Conservation (phyloP, 2,888 invertebrate species). For the Pseudococcus longispinus region DNA sequence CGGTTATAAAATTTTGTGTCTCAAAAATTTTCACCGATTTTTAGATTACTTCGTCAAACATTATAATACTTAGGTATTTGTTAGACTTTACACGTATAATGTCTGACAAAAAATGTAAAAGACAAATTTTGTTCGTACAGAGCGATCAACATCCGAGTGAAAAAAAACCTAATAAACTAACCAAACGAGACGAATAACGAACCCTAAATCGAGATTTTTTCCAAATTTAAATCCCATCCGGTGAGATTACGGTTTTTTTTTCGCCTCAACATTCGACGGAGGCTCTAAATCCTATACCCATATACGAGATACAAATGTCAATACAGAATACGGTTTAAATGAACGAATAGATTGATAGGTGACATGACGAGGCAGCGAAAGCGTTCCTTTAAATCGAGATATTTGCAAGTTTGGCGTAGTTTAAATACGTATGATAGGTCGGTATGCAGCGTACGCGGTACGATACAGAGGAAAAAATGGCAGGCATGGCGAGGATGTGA, state of each 20-base stretch:
- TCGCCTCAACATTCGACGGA: not conserved
- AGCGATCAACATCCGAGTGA: too few species aligned
- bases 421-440: not conserved
- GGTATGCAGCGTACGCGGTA: too few species aligned
- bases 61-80: too few species aligned
- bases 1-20: too few species aligned
- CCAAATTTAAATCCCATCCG: not conserved
- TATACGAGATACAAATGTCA: not conserved
- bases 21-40: too few species aligned
- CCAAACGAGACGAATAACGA: not conserved
- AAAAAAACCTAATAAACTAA: too few species aligned
- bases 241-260: not conserved
- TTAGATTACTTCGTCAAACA: too few species aligned
- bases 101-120: too few species aligned
- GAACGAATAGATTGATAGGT: conserved; percentile 5
- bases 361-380: not conserved
- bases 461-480: not conserved
- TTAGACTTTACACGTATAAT: too few species aligned
- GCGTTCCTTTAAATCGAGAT: not conserved
- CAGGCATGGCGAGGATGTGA: not conserved
- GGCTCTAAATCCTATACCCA: not conserved
- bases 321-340: not conserved
- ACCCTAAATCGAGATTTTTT: not conserved
- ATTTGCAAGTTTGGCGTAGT: not conserved
- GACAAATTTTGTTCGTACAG: too few species aligned